These are phyloP conservation scores for Fukomys damarensis DNA, from an alignment of 2,113 vertebrate species.

Conservation along the genomic window DNA sequence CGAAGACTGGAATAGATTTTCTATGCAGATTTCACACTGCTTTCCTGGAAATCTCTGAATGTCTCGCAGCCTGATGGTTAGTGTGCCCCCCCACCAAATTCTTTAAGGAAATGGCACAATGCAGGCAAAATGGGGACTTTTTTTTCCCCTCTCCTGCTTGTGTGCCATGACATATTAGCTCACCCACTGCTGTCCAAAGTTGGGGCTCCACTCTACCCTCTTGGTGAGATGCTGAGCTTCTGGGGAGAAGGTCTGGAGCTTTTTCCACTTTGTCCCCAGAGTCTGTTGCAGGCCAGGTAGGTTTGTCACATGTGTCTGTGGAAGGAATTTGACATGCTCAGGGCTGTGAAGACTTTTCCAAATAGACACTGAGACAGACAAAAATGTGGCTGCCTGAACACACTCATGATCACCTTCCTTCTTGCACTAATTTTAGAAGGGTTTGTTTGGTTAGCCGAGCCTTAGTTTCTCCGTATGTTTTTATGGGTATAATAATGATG, in stretches of 20 bases:
- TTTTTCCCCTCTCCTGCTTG: not conserved
- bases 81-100: not conserved
- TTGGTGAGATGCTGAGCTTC: too few relatives aligned
- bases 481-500: not conserved
- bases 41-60: constrained; percentile 71
- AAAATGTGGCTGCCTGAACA: not conserved
- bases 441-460: not conserved
- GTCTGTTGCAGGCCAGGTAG: not conserved
- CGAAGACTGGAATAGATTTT: constrained; percentile 68
- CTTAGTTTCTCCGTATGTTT: not conserved
- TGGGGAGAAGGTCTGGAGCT: accelerated
- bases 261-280: not conserved
- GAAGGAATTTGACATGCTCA: not conserved
- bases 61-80: constrained; percentile 17
- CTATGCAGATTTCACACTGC: constrained; percentile 60
- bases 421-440: accelerated
- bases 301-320: accelerated
- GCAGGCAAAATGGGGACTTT: not conserved
- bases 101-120: not conserved
- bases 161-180: too few relatives aligned
- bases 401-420: not conserved
- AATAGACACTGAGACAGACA: not conserved
- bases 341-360: not conserved
- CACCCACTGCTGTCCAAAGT: not conserved
- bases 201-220: not conserved